Evolutionary conservation across 2,113 vertebrate genomes (phyloP), one percentile per base, ranked within the genome.

Genomic region (Megaceryle maxima): DNA sequence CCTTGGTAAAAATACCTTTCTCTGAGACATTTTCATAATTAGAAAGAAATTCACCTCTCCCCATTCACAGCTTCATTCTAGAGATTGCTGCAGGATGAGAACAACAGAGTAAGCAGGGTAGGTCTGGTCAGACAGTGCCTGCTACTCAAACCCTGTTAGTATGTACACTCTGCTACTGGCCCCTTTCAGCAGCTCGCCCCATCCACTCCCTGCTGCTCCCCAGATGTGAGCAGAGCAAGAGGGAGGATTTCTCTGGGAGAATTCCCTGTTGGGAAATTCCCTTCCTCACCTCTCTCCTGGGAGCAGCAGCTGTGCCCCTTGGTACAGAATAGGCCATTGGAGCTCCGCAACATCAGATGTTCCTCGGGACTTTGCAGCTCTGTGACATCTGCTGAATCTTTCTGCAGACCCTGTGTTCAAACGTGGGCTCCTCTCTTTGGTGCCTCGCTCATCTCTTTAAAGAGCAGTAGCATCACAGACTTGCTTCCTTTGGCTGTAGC

Each of bases 1-100:
- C 80, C 56, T 66, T 69, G 44, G 60, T 91, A 92, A 94, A 95
- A 96, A 97, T 97, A 94, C 63, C 64, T 95, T 91, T 96, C 73
- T 48, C n/a, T 46, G 66, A 90, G 72, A 74, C 72, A 17, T 80
- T 91, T 75, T 97, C 78, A 75, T 92, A 96, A 93, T 96, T 93
- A 87, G 94, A 92, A 95, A 83, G 86, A 94, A 85, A 83, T 83
- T 88, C 66, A 83, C 56, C 79, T 92, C 87, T 89, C 90, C 59
- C 83, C 75, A 1, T 76, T 81, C 48, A 28, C 48, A 82, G 75
- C 67, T 74, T 88, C 55, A 86, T 95, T 94, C 50, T 95, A 66
- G 72, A 82, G 55, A 87, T 96, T 76, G 70, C 76, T 88, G 57
- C n/a, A 46, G 59, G 72, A 84, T 87, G 95, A 91, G 77, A 60